These are phyloP conservation scores for Muschampia plurimacula DNA, from an alignment of 2,888 invertebrate genomes.

Conservation along the genomic window DNA sequence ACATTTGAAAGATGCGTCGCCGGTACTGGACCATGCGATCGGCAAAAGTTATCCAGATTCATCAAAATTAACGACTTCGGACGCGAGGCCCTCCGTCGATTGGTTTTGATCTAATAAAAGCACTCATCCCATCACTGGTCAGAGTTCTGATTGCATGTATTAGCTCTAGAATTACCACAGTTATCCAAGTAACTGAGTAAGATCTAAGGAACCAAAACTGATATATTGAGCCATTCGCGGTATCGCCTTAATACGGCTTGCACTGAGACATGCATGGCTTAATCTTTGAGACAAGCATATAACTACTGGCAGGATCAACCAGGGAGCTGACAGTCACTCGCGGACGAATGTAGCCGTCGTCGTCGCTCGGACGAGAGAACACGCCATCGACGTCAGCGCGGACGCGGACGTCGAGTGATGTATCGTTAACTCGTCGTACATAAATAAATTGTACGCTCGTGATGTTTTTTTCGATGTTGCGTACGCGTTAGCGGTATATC, in stretches of 20 bases:
- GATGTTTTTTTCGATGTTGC: not conserved
- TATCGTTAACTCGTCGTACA: not conserved
- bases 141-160: constrained; percentile 15
- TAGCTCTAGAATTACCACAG: constrained; percentile 15
- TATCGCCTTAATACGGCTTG: constrained; percentile 15
- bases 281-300: constrained; percentile 15
- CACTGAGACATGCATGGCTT: constrained; percentile 15
- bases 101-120: constrained; percentile 15
- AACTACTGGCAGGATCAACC: constrained; percentile 15
- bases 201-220: constrained; percentile 15
- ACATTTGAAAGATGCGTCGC: constrained; percentile 15
- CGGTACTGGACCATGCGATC: constrained; percentile 15
- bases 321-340: constrained; percentile 14
- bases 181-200: constrained; percentile 15
- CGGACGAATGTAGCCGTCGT: constrained; percentile 5
- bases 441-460: not conserved
- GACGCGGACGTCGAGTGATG: constrained; percentile 6
- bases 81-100: constrained; percentile 15
- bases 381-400: constrained; percentile 1
- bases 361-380: constrained; percentile 4
- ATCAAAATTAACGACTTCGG: constrained; percentile 15
- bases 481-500: constrained; percentile 9
- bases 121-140: constrained; percentile 15
- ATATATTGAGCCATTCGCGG: constrained; percentile 15
- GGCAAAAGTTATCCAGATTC: constrained; percentile 15